Base-by-base conservation (phyloP, 1,140 invertebrate genomes). In the Diploscapter pachys region DNA sequence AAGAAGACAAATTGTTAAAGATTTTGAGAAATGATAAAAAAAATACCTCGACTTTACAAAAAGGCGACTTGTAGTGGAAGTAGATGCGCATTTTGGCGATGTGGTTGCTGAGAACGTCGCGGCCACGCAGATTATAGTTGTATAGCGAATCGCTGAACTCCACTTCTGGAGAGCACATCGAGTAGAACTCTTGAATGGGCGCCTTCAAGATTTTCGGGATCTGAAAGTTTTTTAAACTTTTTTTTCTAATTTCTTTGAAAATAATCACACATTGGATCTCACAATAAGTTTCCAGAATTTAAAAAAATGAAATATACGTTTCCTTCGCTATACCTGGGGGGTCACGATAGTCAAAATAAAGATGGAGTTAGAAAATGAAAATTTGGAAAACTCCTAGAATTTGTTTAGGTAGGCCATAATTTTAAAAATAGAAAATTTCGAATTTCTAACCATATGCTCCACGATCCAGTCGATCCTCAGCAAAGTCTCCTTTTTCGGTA, bases 61-160 rank as follows among this genome's bases (percentile, higher is more conserved):
- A 78, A 3, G 77, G 77, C 3, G 77, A 78, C 55, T 61, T n/a
- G 52, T 78, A 78, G 5, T 74, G 77, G 52, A 67, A 78, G 59
- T 78, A 78, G 69, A 78, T 72, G 3, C 77, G 68, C 50, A 78
- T 55, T 69, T 78, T 78, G 9, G 75, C 77, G 31, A 78, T 76
- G 31, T 78, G 77, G 1, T 54, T 54, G 70, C 54, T 54, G 13
- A 78, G 31, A 51, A 71, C 50, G 0, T 73, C 52, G n/a, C 55
- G n/a, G n/a, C 63, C 63, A 49, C 5, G 9, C 11, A 78, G 55
- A 53, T 77, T 73, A 62, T 78, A 80, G 8, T 75, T 74, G 50
- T 67, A 78, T 13, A 78, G 54, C 6, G 63, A 48, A 59, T 78
- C 77, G 4, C 77, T 65, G 54, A 78, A 72, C 49, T 72, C 52